phyloP scores from a whole-genome alignment of 2,888 invertebrate genomes.

The Hydroisotoma schaefferi region DNA sequence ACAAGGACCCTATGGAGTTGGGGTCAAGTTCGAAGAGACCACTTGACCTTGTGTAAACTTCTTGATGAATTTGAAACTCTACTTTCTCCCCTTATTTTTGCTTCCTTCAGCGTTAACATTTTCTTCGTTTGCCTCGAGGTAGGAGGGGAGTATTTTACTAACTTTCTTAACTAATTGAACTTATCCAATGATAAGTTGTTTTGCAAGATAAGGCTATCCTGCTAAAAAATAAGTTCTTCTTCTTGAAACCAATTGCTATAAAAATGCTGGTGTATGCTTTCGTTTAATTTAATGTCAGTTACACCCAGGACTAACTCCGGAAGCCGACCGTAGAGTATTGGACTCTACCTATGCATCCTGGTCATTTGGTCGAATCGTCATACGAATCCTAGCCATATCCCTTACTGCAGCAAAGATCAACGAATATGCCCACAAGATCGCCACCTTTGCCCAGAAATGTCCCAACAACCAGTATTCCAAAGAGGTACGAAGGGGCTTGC shows the following conservation, averaged over 20 bases:
- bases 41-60: constrained; percentile 35
- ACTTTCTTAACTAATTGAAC: no score
- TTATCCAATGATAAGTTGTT: no score
- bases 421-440: constrained; percentile 40
- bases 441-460: constrained; percentile 34
- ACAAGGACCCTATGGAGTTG: constrained; percentile 23
- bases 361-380: constrained; percentile 27
- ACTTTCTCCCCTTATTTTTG: constrained; percentile 40
- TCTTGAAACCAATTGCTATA: not conserved
- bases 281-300: constrained; percentile 18
- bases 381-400: constrained; percentile 30
- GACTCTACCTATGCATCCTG: constrained; percentile 18
- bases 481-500: constrained; percentile 24
- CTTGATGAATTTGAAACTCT: constrained; percentile 36
- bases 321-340: constrained; percentile 10
- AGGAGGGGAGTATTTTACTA: no score
- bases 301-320: constrained; percentile 37
- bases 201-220: no score
- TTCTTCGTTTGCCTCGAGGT: constrained; percentile 40
- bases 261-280: not conserved
- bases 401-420: constrained; percentile 35
- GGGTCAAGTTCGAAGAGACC: constrained; percentile 37
- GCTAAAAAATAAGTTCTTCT: constrained; percentile 1
- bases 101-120: constrained; percentile 36
- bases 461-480: constrained; percentile 30